Evolutionary conservation across 2,888 invertebrate species (phyloP).

Genomic region (Deroplatys truncata): DNA sequence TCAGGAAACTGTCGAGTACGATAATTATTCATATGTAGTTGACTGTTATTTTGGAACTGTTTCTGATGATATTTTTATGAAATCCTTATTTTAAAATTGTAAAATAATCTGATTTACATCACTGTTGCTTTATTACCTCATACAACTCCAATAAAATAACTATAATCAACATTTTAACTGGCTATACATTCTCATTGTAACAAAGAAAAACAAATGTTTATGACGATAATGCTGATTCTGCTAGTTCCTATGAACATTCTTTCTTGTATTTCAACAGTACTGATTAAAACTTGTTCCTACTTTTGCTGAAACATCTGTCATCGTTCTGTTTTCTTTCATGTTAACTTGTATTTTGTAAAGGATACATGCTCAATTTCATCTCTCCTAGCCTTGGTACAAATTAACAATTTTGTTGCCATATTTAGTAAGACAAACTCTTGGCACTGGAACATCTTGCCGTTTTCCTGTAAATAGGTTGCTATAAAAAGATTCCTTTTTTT

Average conservation of each 20-base stretch:
- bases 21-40: too few relatives aligned
- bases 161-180: too few relatives aligned
- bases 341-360: not conserved
- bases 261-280: not conserved
- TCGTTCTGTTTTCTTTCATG: not conserved
- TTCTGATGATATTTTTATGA: too few relatives aligned
- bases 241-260: not conserved
- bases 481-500: not conserved
- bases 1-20: too few relatives aligned
- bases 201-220: not conserved
- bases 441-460: not conserved
- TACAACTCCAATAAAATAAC: too few relatives aligned
- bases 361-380: conserved; percentile 10
- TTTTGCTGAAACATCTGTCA: not conserved
- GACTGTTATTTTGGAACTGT: too few relatives aligned
- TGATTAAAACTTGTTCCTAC: not conserved
- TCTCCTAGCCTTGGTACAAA: conserved; percentile 7
- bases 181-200: not conserved
- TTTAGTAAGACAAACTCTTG: not conserved
- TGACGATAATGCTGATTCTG: not conserved
- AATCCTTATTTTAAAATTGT: too few relatives aligned
- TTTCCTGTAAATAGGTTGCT: not conserved
- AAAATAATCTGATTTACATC: too few relatives aligned
- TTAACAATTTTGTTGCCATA: conserved; percentile 17
- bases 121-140: too few relatives aligned